Base-by-base conservation (phyloP, 2,888 invertebrate species). In the Athalia cordata region DNA sequence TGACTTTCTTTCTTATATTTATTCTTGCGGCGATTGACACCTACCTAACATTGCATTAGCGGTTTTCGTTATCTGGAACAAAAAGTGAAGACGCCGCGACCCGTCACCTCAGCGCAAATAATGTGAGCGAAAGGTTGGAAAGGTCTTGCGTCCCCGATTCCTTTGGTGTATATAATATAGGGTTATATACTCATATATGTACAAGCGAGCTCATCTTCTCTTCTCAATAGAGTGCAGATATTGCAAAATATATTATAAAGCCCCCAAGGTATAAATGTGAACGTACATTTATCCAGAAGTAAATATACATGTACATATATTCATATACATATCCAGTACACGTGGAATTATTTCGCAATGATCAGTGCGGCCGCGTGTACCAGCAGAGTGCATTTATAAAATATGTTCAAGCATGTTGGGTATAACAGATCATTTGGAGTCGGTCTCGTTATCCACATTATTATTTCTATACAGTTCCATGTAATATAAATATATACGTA, bases 131-230 rank as follows among this genome's bases (percentile, higher is more conserved):
- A 55, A 55, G 68, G 52, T 55, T 68, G 43, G 52, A 68, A 68
- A 68, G 55, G 68, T 68, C 55, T 68, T 11, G 52, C 68, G 68
- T 29, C 29, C 55, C 68, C 55, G 43, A 55, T 15, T 67, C 29
- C 29, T 0, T 29, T 29, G 29, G 29, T 29, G 2, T 2, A 29
- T 29, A 29, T 29, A 29, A 29, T 29, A 29, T 29, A 29, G 29
- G 29, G 29, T 29, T 29, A 15, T 66, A 8, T 9, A 9, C 4
- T 5, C 43, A 64, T 29, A n/a, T 5, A 11, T 49, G 47, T 49
- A 49, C 9, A 47, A 6, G n/a, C 6, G 55, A 52, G 68, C 68
- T 50, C 68, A 68, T 68, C 68, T 68, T 68, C 55, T n/a, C 66
- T 29, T 2, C 29, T 68, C 4, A 29, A 43, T 68, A 29, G 8